Evolutionary conservation across 2,797 vertebrate genomes (phyloP).

Genomic region (Coccyzus lansbergi): DNA sequence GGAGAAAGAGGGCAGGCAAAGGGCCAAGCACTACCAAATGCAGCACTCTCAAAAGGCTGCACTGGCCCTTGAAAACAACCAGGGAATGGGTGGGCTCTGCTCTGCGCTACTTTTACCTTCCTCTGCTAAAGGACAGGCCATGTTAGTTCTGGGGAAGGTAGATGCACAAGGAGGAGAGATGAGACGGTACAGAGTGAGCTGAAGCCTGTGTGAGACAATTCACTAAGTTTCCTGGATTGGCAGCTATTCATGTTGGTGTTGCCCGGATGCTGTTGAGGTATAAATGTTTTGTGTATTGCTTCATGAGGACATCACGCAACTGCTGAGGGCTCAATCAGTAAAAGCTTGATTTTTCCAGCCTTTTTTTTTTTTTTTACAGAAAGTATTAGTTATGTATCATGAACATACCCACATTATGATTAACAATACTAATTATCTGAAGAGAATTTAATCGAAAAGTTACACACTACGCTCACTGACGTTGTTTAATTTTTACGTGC

Average conservation of each 20-base stretch:
- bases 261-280: not conserved
- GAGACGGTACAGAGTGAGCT: not conserved
- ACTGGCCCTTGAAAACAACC: not conserved
- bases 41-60: not conserved
- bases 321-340: not conserved
- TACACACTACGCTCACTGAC: not conserved
- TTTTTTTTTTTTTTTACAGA: not conserved
- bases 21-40: not conserved
- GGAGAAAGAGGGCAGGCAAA: not conserved
- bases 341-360: conserved; percentile 3
- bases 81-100: not conserved
- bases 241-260: not conserved
- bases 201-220: not conserved
- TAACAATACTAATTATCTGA: conserved; percentile 31
- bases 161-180: not conserved
- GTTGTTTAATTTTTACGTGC: conserved; percentile 36
- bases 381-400: not conserved
- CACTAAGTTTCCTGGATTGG: not conserved
- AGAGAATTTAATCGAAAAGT: conserved; percentile 46
- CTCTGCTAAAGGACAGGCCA: not conserved
- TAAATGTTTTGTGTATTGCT: not conserved
- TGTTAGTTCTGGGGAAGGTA: not conserved
- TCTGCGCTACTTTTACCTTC: not conserved
- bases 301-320: not conserved
- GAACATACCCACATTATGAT: not conserved